Base-by-base conservation (phyloP, 2,113 vertebrate genomes). In the Mesembrinibis cayennensis region DNA sequence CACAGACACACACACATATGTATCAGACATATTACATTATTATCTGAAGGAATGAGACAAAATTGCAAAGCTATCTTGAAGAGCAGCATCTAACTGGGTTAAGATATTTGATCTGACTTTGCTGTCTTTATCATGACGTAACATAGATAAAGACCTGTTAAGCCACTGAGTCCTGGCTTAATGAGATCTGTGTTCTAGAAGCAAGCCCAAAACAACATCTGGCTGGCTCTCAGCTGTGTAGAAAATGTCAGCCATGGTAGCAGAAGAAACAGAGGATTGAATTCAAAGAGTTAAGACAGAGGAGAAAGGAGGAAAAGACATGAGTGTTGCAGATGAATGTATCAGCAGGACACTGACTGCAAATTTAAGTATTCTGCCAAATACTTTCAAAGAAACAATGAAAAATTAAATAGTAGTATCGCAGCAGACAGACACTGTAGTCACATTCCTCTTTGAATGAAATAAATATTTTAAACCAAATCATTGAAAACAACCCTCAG, bases 1-100 rank as follows among this genome's bases (percentile, higher is more conserved):
- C 14, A 18, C 9, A 47, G 5, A 25, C 7, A 77, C 5, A 29
- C 5, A 53, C 0, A 22, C 1, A 42, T 42, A 11, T 0, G 0
- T 49, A 26, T 82, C 61, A 47, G 22, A 49, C 2, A 1, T 32
- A 32, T 45, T 63, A 63, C 16, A 9, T 55, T 29, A 30, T 71
- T 58, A 32, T 42, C 32, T 74, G 38, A 82, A 84, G 29, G 42
- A 87, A 93, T 10, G 30, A 92, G 74, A 38, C 23, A 34, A 82
- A 91, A 88, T 79, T 78, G 25, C 61, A 76, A 82, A 90, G 42
- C n/a, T 85, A 11, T 71, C 47, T 69, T 45, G 42, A 86, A 86
- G 25, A 90, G 58, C 23, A 88, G 38, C 22, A 23, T 86, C 36
- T 65, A 62, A 86, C 42, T 55, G 56, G 26, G 36, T 78, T 87